These are phyloP conservation scores for Euphonia xanthogaster DNA, from an alignment of 2,797 vertebrate species.

Conservation along the genomic window DNA sequence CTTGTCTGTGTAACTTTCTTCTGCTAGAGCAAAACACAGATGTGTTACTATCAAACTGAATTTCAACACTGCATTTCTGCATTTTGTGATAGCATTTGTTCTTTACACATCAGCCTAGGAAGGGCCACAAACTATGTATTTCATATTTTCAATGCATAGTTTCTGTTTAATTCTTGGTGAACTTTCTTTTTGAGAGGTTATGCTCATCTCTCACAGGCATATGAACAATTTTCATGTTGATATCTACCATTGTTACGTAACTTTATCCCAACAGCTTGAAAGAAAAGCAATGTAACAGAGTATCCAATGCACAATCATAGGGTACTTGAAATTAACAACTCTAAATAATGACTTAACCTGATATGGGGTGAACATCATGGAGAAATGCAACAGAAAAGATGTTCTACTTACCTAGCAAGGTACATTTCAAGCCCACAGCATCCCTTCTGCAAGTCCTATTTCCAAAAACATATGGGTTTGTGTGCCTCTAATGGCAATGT, in stretches of 20 bases:
- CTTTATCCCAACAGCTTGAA: not conserved
- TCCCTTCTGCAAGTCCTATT: not conserved
- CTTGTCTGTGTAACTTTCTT: not conserved
- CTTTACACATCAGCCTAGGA: not conserved
- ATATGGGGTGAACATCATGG: not conserved
- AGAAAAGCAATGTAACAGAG: not conserved
- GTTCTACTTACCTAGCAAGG: not conserved
- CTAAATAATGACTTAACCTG: not conserved
- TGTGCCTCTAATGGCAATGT: not conserved
- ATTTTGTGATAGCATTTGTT: not conserved
- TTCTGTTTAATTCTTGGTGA: not conserved
- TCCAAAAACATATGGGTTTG: fast-evolving
- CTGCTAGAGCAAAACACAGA: not conserved
- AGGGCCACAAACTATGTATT: not conserved
- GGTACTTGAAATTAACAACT: not conserved
- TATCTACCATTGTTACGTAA: not conserved
- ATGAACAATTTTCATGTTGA: fast-evolving
- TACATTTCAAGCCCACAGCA: not conserved
- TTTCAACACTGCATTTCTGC: not conserved
- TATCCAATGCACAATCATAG: fast-evolving
- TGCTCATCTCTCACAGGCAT: not conserved
- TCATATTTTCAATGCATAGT: not conserved
- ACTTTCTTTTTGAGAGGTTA: not conserved
- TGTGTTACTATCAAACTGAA: not conserved
- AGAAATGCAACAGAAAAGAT: not conserved